These are phyloP conservation scores for Sinopyrophorus schimmeli DNA, from an alignment of 2,888 invertebrate genomes.

Conservation along the genomic window DNA sequence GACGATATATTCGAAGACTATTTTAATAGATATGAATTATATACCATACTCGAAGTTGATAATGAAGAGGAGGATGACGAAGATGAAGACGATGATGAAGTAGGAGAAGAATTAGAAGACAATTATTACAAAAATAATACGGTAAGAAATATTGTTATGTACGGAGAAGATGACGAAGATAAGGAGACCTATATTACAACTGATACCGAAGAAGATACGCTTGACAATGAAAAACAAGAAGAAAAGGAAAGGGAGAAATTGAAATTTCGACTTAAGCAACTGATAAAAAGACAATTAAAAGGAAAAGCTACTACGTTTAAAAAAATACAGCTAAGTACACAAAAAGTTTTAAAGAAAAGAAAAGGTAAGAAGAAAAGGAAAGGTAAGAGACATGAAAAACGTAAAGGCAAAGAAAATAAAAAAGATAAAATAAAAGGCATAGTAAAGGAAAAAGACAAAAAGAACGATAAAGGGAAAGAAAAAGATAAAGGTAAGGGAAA, in stretches of 20 bases:
- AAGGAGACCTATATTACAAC: too few species aligned
- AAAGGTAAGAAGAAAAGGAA: not conserved
- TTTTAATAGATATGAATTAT: too few species aligned
- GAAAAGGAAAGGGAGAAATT: too few species aligned
- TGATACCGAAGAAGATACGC: not conserved
- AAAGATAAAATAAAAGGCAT: slow-evolving; percentile 55
- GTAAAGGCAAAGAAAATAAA: too few species aligned
- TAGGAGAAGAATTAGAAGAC: not conserved
- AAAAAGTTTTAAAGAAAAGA: not conserved
- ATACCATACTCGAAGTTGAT: too few species aligned
- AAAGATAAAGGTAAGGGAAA: not conserved
- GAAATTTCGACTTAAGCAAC: too few species aligned
- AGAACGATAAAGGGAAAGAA: slow-evolving; percentile 1
- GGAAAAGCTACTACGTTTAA: not conserved
- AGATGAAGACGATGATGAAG: not conserved
- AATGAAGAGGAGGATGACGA: too few species aligned
- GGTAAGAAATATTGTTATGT: not conserved
- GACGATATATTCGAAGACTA: too few species aligned
- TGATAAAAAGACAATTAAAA: too few species aligned
- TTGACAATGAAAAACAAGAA: not conserved
- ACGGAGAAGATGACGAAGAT: not conserved
- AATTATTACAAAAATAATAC: not conserved
- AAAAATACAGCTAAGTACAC: not conserved
- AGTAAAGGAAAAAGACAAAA: slow-evolving; percentile 31
- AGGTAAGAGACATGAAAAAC: not conserved